These are phyloP conservation scores for Scaptodrosophila latifasciaeformis DNA, from an alignment of 2,888 invertebrate genomes.

Conservation along the genomic window DNA sequence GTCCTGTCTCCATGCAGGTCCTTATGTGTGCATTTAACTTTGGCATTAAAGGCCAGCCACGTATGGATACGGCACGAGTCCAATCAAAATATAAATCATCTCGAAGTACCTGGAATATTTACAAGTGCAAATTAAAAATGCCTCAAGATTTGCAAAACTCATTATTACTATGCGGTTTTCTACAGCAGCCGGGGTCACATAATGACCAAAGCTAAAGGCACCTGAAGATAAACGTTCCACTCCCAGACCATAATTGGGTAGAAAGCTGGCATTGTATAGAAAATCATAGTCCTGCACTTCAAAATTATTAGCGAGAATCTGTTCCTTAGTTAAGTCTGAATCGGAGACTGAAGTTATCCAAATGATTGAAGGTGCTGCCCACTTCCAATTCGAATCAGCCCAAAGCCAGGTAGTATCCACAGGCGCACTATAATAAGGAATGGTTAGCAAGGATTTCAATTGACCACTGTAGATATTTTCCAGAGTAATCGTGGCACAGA, in stretches of 20 bases:
- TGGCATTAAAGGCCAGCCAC: slow-evolving; percentile 72
- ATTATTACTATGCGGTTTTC: slow-evolving; percentile 68
- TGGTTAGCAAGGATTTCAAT: slow-evolving; percentile 70
- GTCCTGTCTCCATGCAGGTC: slow-evolving; percentile 66
- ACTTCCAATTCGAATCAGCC: slow-evolving; percentile 64
- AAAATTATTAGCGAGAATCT: slow-evolving; percentile 59
- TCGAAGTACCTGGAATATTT: slow-evolving; percentile 52
- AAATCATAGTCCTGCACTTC: slow-evolving; percentile 62
- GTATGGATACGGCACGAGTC: slow-evolving; percentile 69
- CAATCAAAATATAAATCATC: slow-evolving; percentile 73
- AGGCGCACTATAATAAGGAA: slow-evolving; percentile 66
- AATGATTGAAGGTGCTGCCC: slow-evolving; percentile 71
- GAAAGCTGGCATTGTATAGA: slow-evolving; percentile 66
- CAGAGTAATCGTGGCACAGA: slow-evolving; percentile 70
- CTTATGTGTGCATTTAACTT: slow-evolving; percentile 63
- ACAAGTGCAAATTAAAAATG: neutral
- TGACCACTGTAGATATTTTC: slow-evolving; percentile 73
- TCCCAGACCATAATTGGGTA: slow-evolving; percentile 65
- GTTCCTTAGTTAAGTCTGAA: slow-evolving; percentile 64
- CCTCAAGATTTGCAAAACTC: neutral
- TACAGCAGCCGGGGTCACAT: slow-evolving; percentile 58
- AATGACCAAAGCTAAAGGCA: slow-evolving; percentile 61
- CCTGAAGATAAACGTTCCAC: slow-evolving; percentile 70
- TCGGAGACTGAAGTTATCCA: slow-evolving; percentile 67
- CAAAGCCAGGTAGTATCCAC: slow-evolving; percentile 70